Base-by-base conservation (phyloP, 1,140 invertebrate genomes). In the Anoplophora glabripennis region DNA sequence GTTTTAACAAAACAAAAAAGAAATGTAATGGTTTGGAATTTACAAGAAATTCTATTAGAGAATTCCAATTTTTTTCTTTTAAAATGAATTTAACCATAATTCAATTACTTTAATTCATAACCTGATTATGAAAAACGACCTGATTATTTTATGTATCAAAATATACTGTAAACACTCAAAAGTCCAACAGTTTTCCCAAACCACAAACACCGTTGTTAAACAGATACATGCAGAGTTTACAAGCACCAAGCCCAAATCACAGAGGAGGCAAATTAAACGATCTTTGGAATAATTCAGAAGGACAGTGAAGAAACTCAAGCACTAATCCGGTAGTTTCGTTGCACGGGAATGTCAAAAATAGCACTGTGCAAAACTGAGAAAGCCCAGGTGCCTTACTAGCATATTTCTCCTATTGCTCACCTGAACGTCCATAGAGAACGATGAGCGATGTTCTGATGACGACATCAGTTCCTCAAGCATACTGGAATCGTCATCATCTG, bases 401-500 rank as follows among this genome's bases (percentile, higher is more conserved):
- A 63, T 51, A 42, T 63, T 51, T 49, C 37, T 37, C n/a, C 18
- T 33, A 10, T 37, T 38, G 12, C 65, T 74, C 65, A 75, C 74
- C 71, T 75, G 70, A 28, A 76, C 66, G 41, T 75, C 68, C 68
- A 76, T 62, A 37, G 76, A 10, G 63, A 71, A 72, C 8, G 73
- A 74, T 46, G 67, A 51, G 76, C 78, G 62, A 67, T 72, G 54
- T 76, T 78, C 61, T 52, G 76, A 64, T 70, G 81, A 78, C 15
- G 75, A 79, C 15, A 80, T 76, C 21, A 86, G 74, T 1, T 85
- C 86, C 61, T 85, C 85, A 46, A 86, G 81, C 45, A 85, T 79
- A 61, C 84, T 86, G 44, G 78, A 67, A 54, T 84, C 80, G 59
- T 90, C 88, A 45, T 89, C 88, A 51, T 87, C 88, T n/a, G 83